Evolutionary conservation across 2,113 vertebrate species (phyloP), one percentile per base, ranked within the genome.

Genomic region (Struthio camelus): DNA sequence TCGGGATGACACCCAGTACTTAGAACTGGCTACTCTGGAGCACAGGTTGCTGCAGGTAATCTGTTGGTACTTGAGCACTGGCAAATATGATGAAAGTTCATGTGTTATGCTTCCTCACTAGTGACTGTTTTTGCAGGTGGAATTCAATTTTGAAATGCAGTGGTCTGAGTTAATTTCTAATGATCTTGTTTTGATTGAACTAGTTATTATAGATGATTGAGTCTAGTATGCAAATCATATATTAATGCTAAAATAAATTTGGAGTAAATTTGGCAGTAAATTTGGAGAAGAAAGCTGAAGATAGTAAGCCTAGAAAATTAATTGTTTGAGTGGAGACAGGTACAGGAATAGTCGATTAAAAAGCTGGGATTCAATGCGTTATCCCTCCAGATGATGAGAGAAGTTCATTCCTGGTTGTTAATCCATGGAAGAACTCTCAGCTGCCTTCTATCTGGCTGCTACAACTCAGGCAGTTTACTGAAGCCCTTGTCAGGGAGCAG

Each of bases 11-110:
- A 98, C 94, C 22, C 99, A 99, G 85, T 99, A 99, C 90, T 97
- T 99, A 94, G 99, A 99, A 62, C 97, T 99, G 93, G 99, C 99
- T 20, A 99, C 99, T 1, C 92, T 98, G 97, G 99, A 99, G 88
- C 99, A 99, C 97, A 99, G 98, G 75, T 95, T 99, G 96, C 98
- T 99, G 91, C 99, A 99, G 99, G 99, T 99, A 95, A 95, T 95
- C 87, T 90, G n/a, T 54, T 95, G 54, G 24, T 56, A 23, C 18
- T 94, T 76, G n/a, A 80, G 15, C 27, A 24, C 24, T 59, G 71
- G 5, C 48, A 69, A 77, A 75, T 38, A 19, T 1, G 5, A 28
- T 79, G 56, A 51, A 69, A 75, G 20, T 18, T 2, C 53, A 7
- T 53, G 66, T 88, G 67, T 44, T 81, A 84, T 92, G 48, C 56